Base-by-base conservation (phyloP, 2,888 invertebrate genomes). In the Cheilosia grossa region DNA sequence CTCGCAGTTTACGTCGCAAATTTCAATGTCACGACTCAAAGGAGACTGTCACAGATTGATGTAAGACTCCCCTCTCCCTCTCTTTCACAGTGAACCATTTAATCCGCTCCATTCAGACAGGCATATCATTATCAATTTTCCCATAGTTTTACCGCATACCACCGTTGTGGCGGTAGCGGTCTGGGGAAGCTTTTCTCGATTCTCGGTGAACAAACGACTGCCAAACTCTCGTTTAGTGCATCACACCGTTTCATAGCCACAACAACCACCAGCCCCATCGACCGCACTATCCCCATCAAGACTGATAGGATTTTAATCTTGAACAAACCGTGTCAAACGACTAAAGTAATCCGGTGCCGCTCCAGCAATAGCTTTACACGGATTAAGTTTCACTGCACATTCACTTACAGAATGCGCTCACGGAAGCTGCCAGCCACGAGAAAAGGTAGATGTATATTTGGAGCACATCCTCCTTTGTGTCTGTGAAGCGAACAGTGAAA, bases 281-380 rank as follows among this genome's bases (percentile, higher is more conserved):
- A 70, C 80, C 69, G 66, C 66, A 78, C 70, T 56, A 80, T 85
- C 75, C 80, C 56, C 70, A 70, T 72, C 75, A 80, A 75, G 80
- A 80, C 83, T 80, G 83, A 85, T 85, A 80, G 83, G 80, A 85
- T 85, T 85, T 85, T 85, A 85, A 85, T 85, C 83, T 85, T 69
- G 49, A 85, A 74, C 79, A 80, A 85, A 70, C 80, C 83, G 83
- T 85, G 80, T 85, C 70, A 75, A 70, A 75, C 80, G 75, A 75
- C 74, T 85, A 49, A 75, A 75, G 75, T 85, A 80, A 80, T 85
- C 83, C 74, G 59, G 49, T 63, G 54, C 53, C 49, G 40, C 21
- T 59, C 66, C 66, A 58, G 72, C 85, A 75, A 72, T 72, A 72
- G 85, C 70, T 85, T 85, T 81, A 80, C 80, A 85, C 75, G 72